Evolutionary conservation across 2,113 vertebrate species (phyloP).

Genomic region (Conger conger): DNA sequence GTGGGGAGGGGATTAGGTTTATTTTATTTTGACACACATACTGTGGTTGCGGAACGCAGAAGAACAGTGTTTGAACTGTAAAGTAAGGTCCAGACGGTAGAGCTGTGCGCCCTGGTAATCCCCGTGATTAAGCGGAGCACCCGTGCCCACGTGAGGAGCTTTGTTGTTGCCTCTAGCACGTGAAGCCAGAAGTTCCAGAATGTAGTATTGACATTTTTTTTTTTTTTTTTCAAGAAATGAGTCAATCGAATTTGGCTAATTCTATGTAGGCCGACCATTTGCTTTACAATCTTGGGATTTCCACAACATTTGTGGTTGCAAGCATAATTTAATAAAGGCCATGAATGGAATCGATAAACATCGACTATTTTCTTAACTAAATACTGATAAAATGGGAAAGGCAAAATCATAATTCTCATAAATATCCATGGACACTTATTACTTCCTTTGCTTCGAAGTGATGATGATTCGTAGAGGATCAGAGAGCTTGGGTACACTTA

Average conservation of each 20-base stretch:
- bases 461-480: not conserved
- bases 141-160: constrained; percentile 42
- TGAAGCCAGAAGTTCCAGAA: constrained; percentile 2
- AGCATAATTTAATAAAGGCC: too few species aligned
- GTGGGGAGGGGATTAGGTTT: too few species aligned
- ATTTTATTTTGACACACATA: constrained; percentile 2
- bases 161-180: constrained; percentile 16
- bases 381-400: not conserved
- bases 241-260: not conserved
- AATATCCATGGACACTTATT: not conserved
- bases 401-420: not conserved
- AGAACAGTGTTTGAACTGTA: constrained; percentile 51
- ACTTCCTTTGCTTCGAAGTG: not conserved
- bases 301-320: too few species aligned
- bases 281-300: not conserved
- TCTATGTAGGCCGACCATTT: not conserved
- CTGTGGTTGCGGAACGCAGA: constrained; percentile 16
- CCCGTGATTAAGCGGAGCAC: constrained; percentile 58
- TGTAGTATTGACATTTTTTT: too few species aligned
- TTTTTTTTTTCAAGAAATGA: too few species aligned
- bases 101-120: constrained; percentile 58
- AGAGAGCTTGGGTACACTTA: not conserved
- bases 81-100: constrained; percentile 58
- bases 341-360: not conserved
- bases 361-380: not conserved